These are phyloP conservation scores for Phalloptychus januarius DNA, from an alignment of 2,797 vertebrate genomes.

Conservation along the genomic window DNA sequence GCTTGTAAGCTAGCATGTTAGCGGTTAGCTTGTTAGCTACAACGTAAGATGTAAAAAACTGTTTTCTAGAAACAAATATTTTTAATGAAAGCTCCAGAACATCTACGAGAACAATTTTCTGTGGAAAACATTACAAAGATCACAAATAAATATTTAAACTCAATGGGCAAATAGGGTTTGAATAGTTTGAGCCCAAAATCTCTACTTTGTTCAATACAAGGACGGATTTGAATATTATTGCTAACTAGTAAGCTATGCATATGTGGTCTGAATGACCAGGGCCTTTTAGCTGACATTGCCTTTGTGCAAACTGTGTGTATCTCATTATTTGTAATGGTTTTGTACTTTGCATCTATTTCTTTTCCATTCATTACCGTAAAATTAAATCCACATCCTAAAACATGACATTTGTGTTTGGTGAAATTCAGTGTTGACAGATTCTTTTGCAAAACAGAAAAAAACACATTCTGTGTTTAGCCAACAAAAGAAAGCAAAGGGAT, in stretches of 20 bases:
- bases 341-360: background rate
- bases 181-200: background rate
- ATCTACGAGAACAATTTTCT: background rate
- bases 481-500: slow-evolving; percentile 3
- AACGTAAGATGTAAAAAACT: background rate
- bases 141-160: background rate
- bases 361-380: background rate
- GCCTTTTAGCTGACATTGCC: background rate
- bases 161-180: background rate
- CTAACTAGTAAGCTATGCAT: background rate
- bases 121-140: background rate
- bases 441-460: background rate
- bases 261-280: background rate
- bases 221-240: background rate
- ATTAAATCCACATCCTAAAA: background rate
- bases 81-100: background rate
- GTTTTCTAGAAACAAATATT: background rate
- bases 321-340: background rate
- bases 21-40: background rate
- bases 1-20: background rate
- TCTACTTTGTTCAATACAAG: background rate
- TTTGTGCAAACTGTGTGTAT: background rate
- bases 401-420: background rate
- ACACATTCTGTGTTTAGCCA: slow-evolving; percentile 10
- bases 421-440: slow-evolving; percentile 11